Evolutionary conservation across 1,140 invertebrate genomes (phyloP).

Genomic region (Littorina saxatilis): DNA sequence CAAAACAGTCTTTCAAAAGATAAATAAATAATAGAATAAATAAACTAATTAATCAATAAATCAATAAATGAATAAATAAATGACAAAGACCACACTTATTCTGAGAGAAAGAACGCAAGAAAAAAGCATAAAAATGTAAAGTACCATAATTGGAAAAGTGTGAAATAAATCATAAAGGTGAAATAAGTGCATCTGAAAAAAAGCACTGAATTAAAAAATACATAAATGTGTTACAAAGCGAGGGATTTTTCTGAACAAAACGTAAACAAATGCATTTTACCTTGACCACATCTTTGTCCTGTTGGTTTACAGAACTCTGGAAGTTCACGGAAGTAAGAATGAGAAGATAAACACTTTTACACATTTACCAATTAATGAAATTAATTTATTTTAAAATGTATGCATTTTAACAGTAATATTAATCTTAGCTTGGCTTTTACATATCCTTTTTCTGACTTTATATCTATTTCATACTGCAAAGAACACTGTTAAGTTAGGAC

Average conservation of each 20-base stretch:
- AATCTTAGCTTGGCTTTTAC: too few species aligned
- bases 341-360: background rate
- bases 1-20: too few species aligned
- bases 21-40: too few species aligned
- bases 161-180: background rate
- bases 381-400: too few species aligned
- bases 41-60: too few species aligned
- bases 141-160: background rate
- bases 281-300: conserved; percentile 37
- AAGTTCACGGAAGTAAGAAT: conserved; percentile 26
- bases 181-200: background rate
- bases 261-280: conserved; percentile 6
- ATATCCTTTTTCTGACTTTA: too few species aligned
- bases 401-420: too few species aligned
- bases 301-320: conserved; percentile 34
- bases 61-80: too few species aligned
- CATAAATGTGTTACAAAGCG: background rate
- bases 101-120: too few species aligned
- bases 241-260: background rate
- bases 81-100: background rate
- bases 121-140: too few species aligned
- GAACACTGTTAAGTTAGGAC: too few species aligned
- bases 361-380: background rate
- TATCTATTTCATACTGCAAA: too few species aligned
- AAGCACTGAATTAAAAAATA: background rate